Base-by-base conservation (phyloP, 2,797 vertebrate genomes). In the Acanthurus tractus region DNA sequence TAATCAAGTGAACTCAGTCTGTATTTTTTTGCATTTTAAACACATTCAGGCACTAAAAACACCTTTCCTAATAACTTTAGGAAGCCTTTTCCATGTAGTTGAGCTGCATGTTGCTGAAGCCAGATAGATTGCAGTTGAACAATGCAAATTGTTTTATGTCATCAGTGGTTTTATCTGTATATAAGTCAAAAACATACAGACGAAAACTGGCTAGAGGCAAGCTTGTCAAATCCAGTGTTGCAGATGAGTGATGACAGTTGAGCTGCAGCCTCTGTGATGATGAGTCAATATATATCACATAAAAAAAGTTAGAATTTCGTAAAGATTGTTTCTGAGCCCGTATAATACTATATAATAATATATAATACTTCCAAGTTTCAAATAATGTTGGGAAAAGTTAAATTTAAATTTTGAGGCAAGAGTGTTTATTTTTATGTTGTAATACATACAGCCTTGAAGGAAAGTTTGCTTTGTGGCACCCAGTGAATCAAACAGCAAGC, bases 241-340 rank as follows among this genome's bases (percentile, higher is more conserved):
- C 15, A 42, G 70, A 85, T 82, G 74, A 79, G 66, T 67, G 58
- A 64, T 68, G 80, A 89, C 83, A 66, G 70, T 59, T 13, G 54
- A 73, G 81, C 70, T 63, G 66, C 73, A 58, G 75, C 69, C 15
- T 63, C 66, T 75, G 62, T 67, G 52, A 20, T 36, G 23, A 78
- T 84, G 81, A 88, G 79, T 91, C 90, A 64, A 76, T 90, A 72
- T 76, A 49, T 57, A 55, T 85, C 59, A 34, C 29, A 56, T 67
- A 76, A 63, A 80, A 40, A 50, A 11, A 29, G 46, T 67, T 72
- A 0, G 12, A 15, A 17, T 71, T 79, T 58, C 15, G 34, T 23
- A 45, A 55, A 61, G 6, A 61, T 25, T 0, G 4, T n/a, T 46
- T 61, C 17, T 0, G 7, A 70, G 48, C 46, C 22, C 8, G 8